Conservation (phyloP, 2,888 invertebrate species). For the Ormia ochracea region DNA sequence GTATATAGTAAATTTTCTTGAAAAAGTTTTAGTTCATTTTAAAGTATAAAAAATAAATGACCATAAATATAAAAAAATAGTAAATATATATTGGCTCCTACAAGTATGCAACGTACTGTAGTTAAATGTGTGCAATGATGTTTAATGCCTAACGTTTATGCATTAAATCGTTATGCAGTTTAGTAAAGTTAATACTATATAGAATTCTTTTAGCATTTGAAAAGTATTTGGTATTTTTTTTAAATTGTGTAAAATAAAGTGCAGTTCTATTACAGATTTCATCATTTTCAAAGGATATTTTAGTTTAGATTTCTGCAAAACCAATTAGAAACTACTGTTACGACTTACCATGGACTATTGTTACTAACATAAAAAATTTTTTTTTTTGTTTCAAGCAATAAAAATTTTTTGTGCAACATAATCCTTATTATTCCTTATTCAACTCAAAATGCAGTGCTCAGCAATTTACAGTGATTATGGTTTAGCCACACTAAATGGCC, state of each 20-base stretch:
- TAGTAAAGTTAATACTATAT: too few relatives aligned
- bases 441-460: conserved; percentile 35
- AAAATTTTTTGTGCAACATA: neutral
- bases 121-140: too few relatives aligned
- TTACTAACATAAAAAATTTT: neutral
- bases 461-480: conserved; percentile 48
- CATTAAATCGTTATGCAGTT: too few relatives aligned
- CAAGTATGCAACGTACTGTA: too few relatives aligned
- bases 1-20: too few relatives aligned
- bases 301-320: neutral
- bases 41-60: too few relatives aligned
- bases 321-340: neutral
- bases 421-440: neutral
- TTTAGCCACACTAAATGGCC: conserved; percentile 9
- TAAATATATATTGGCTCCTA: too few relatives aligned
- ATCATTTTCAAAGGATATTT: neutral
- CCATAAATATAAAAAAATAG: too few relatives aligned
- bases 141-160: too few relatives aligned
- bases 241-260: neutral
- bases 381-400: neutral
- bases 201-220: too few relatives aligned
- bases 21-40: too few relatives aligned
- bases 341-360: neutral
- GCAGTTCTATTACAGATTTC: neutral
- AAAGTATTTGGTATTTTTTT: too few relatives aligned